phyloP scores from a whole-genome alignment of 2,113 vertebrate genomes.

The Upupa epops region DNA sequence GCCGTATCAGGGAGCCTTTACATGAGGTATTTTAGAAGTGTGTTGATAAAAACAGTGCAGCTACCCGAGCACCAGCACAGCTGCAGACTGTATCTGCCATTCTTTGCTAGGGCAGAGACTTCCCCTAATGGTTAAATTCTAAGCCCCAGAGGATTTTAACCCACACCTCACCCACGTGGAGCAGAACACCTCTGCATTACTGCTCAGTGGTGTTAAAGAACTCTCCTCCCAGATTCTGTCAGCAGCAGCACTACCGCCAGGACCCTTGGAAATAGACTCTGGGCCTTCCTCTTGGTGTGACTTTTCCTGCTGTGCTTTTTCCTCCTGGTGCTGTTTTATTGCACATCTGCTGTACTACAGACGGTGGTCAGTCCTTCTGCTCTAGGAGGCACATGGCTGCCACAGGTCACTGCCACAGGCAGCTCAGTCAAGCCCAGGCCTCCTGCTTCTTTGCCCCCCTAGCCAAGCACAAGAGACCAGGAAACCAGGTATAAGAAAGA shows the following conservation, averaged over 20 bases:
- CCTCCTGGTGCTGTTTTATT: neutral
- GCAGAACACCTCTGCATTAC: neutral
- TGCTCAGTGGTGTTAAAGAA: neutral
- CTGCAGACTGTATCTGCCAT: fast-evolving
- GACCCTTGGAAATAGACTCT: neutral
- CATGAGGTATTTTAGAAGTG: neutral
- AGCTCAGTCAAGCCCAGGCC: neutral
- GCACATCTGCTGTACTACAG: neutral
- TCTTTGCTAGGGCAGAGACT: neutral
- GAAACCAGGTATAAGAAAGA: neutral
- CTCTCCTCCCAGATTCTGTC: neutral
- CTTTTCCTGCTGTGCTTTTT: fast-evolving
- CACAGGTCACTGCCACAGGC: neutral
- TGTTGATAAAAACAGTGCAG: neutral
- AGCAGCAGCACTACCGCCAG: neutral
- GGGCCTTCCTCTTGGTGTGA: neutral
- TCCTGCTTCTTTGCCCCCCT: neutral
- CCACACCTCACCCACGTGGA: neutral
- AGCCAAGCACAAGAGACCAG: neutral
- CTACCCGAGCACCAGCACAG: fast-evolving
- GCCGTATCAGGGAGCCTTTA: neutral
- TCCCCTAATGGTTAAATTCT: neutral
- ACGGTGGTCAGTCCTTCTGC: neutral
- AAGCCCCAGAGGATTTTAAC: neutral
- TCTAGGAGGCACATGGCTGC: too few relatives aligned